Evolutionary conservation across 2,113 vertebrate species (phyloP), one percentile per base, ranked within the genome.

Genomic region (Marcusenius ussheri): DNA sequence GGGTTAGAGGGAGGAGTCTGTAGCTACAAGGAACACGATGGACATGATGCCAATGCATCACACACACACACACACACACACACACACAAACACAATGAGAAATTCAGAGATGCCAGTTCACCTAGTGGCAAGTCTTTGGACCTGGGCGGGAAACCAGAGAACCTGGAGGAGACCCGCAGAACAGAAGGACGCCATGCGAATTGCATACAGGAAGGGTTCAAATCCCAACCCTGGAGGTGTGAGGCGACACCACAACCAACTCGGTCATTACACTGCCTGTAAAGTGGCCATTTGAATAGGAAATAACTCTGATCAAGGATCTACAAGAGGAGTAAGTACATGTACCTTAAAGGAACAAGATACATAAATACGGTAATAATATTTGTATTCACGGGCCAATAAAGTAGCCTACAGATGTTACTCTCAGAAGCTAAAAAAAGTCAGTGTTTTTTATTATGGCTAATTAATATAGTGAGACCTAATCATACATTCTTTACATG

Each of bases 31-130:
- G 74, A 2, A 39, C 70, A 77, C 1, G 0, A 17, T 77, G 11
- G 31, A 77, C 35, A 77, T 39, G 70, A 77, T 42, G 74, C 74
- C 70, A 77, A 31, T 17, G 74, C 27, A 88, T 88, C 90, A 89
- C 66, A 86, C 39, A 83, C 10, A 0, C 39, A 45, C 39, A 83
- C 5, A 42, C 19, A 83, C 80, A 45, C 80, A 42, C 15, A 39
- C 8, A 27, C 24, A n/a, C 19, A 5, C 39, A 39, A 3, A 15
- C 31, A 3, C 31, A 77, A 77, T 3, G 11, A 11, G 31, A 3
- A 17, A 35, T 35, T 74, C 31, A 77, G 70, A 77, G 13, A 77
- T 11, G 58, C n/a, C 58, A 27, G 9, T 39, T 77, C 11, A 77
- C 83, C 24, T 49, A 46, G 46, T 21, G 83, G 83, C 46, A 47